These are phyloP conservation scores for Machimus atricapillus DNA, from an alignment of 2,888 invertebrate species.

Conservation along the genomic window DNA sequence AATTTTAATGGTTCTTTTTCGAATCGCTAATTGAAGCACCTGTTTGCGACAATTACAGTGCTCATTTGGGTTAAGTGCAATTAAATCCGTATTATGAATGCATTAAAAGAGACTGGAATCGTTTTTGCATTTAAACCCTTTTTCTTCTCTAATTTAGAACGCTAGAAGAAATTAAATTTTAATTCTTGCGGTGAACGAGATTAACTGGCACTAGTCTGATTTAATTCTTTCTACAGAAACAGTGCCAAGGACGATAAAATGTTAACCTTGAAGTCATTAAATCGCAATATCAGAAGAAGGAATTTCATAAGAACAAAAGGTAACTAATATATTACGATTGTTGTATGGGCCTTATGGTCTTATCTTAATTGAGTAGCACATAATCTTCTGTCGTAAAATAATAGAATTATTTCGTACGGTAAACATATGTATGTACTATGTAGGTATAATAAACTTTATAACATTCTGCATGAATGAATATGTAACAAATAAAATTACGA, in stretches of 20 bases:
- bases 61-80: neutral
- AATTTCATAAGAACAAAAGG: neutral
- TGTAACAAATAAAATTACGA: neutral
- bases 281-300: neutral
- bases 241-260: neutral
- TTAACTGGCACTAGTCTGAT: neutral
- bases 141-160: neutral
- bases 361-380: neutral
- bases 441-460: neutral
- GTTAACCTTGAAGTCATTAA: neutral
- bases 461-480: neutral
- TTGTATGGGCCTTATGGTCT: too few species aligned
- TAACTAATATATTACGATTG: too few species aligned
- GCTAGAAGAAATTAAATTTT: neutral
- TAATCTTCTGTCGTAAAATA: neutral
- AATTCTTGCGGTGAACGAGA: neutral
- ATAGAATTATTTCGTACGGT: neutral
- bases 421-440: too few species aligned
- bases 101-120: neutral
- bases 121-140: neutral
- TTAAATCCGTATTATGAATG: neutral
- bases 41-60: neutral
- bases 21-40: neutral
- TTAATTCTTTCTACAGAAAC: neutral
- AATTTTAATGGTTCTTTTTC: neutral